Evolutionary conservation across 2,888 invertebrate genomes (phyloP).

Genomic region (Trachelus troglodyta): DNA sequence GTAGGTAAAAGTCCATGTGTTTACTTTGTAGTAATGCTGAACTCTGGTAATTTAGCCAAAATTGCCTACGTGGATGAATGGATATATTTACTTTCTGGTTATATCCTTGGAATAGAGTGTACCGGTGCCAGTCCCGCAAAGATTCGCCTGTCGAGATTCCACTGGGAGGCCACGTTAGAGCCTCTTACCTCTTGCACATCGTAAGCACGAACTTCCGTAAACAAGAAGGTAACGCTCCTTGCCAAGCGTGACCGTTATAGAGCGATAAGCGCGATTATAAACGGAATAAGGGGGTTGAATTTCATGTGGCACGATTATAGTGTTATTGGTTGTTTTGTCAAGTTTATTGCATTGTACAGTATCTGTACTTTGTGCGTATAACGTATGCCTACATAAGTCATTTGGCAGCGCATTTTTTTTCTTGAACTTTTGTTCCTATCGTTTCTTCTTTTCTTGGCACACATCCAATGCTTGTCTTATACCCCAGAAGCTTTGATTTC

Average conservation of each 20-base stretch:
- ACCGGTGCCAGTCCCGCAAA: neutral
- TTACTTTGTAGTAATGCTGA: neutral
- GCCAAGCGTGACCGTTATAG: constrained; percentile 26
- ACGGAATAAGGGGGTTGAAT: neutral
- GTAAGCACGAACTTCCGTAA: constrained; percentile 37
- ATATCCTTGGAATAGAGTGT: neutral
- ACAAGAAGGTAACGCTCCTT: constrained; percentile 35
- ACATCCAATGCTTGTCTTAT: neutral
- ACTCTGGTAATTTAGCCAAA: neutral
- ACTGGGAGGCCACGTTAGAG: neutral
- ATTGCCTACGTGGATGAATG: neutral
- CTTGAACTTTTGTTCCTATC: neutral
- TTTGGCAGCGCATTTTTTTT: neutral
- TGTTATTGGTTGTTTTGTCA: neutral
- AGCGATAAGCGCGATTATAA: neutral
- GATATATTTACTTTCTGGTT: neutral
- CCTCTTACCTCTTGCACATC: constrained; percentile 18
- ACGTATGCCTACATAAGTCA: neutral
- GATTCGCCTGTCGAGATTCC: neutral
- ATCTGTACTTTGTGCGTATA: neutral
- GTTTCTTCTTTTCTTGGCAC: neutral
- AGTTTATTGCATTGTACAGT: neutral
- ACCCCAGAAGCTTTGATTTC: neutral
- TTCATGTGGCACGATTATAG: neutral
- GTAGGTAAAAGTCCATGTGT: neutral